Conservation (phyloP, 2,888 invertebrate genomes). For the Busseola fusca region DNA sequence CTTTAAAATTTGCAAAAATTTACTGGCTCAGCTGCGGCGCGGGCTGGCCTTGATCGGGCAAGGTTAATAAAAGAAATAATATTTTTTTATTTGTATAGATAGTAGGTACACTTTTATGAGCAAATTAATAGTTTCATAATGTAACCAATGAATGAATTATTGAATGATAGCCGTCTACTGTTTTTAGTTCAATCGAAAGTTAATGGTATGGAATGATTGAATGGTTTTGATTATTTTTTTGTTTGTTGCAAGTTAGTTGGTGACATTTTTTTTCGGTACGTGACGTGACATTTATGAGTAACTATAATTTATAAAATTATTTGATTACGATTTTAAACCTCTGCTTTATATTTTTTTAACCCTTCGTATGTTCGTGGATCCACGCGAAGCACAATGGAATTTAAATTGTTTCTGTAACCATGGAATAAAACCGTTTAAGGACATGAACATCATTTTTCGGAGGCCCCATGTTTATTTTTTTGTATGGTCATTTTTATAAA, state of each 20-base stretch:
- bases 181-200: constrained; percentile 10
- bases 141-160: constrained; percentile 12
- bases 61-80: no score
- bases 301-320: background rate
- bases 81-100: no score
- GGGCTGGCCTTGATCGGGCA: no score
- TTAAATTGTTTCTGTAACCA: background rate
- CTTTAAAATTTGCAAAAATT: no score
- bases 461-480: background rate
- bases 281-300: no score
- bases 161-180: background rate
- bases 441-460: background rate
- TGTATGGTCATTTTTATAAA: background rate
- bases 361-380: background rate
- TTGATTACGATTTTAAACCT: background rate
- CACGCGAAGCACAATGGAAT: background rate
- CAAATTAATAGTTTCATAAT: constrained; percentile 11
- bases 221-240: constrained; percentile 1
- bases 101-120: no score
- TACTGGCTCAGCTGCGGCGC: no score
- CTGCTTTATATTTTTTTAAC: background rate
- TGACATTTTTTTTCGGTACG: background rate
- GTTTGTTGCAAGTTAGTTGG: background rate
- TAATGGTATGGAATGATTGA: background rate
- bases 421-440: background rate